phyloP scores from a whole-genome alignment of 1,140 invertebrate species.

The Muscidifurax raptorellus region DNA sequence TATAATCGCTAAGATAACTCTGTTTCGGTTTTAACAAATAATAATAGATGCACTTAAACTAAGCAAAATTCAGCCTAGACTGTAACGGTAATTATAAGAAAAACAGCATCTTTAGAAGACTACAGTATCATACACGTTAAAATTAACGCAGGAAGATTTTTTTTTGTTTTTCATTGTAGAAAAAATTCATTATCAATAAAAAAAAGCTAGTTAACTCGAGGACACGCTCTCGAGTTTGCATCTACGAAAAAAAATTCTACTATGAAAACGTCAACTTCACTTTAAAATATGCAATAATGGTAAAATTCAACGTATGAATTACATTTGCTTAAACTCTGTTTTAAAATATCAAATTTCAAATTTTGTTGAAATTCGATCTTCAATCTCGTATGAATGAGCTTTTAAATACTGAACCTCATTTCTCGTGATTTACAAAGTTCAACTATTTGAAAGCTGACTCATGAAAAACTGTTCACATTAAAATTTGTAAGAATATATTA shows the following conservation, averaged over 20 bases:
- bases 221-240: neutral
- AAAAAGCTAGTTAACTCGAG: neutral
- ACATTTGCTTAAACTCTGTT: neutral
- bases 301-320: neutral
- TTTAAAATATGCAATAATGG: neutral
- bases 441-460: neutral
- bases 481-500: no score
- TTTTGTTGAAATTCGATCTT: no score
- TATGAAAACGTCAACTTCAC: neutral
- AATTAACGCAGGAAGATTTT: constrained; percentile 16
- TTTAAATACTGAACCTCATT: neutral
- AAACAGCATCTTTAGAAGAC: constrained; percentile 7
- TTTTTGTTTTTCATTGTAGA: constrained; percentile 3
- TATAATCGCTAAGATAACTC: neutral
- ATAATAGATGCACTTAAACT: neutral
- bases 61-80: constrained; percentile 10
- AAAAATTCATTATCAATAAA: constrained; percentile 6
- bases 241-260: neutral
- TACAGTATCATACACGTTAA: constrained; percentile 1
- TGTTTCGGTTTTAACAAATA: no score
- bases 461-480: neutral
- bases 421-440: no score
- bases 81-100: neutral
- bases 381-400: neutral
- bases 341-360: no score